Conservation (phyloP, 23 tunicate species). For the Ciona savignyi region DNA sequence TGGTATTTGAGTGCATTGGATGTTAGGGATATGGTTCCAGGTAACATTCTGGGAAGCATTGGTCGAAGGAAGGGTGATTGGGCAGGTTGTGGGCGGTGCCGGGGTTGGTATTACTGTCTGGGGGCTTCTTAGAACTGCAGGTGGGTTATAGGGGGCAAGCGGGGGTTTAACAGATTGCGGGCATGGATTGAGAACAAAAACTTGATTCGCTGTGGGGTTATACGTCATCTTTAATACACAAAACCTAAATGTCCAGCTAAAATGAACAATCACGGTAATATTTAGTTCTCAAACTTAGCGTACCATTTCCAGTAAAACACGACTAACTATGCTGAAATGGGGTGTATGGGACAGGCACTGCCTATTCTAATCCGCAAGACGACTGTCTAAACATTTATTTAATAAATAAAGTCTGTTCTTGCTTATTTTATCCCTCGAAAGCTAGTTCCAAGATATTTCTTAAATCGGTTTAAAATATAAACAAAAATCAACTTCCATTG, state of each 20-base stretch:
- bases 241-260: neutral
- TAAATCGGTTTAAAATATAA: neutral
- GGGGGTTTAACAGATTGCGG: neutral
- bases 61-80: neutral
- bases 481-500: neutral
- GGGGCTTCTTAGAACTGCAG: neutral
- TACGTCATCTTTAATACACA: neutral
- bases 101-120: neutral
- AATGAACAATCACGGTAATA: too few species aligned
- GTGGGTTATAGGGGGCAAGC: neutral
- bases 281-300: too few species aligned
- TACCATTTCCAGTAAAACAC: too few species aligned
- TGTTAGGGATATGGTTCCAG: neutral
- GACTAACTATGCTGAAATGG: too few species aligned
- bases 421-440: too few species aligned
- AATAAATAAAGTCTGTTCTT: too few species aligned
- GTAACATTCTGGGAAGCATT: neutral
- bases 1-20: neutral
- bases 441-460: neutral
- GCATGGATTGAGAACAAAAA: neutral
- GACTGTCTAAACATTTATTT: too few species aligned
- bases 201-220: neutral
- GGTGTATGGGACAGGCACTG: too few species aligned
- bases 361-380: too few species aligned
- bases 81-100: neutral